phyloP scores from a whole-genome alignment of 2,797 vertebrate species.

The Myioborus melanocephalus region DNA sequence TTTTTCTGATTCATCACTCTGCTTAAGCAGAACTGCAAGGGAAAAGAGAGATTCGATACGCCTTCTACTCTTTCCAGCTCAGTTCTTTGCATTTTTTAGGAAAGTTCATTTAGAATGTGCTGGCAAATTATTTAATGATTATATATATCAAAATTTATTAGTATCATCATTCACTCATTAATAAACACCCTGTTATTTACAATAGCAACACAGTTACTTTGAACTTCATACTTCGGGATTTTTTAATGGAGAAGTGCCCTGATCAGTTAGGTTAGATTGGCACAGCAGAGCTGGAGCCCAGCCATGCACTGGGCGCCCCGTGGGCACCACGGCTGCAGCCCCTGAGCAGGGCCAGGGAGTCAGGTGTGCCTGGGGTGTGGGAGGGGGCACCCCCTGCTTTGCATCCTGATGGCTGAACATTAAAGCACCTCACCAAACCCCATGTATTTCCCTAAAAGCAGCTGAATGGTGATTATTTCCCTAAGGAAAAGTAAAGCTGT shows the following conservation, averaged over 20 bases:
- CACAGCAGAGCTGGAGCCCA: not conserved
- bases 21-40: not conserved
- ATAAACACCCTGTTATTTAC: not conserved
- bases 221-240: not conserved
- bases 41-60: not conserved
- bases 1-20: not conserved
- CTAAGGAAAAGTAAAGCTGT: not conserved
- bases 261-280: not conserved
- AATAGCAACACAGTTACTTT: not conserved
- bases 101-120: not conserved
- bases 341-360: not conserved
- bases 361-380: not conserved
- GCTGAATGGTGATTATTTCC: not conserved
- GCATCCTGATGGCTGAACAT: rapidly evolving
- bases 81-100: not conserved
- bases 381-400: not conserved
- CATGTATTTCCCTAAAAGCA: rapidly evolving
- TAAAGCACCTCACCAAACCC: not conserved
- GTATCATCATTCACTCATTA: not conserved
- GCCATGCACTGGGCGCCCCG: not conserved
- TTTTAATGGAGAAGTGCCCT: not conserved
- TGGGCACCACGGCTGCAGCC: not conserved
- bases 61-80: not conserved
- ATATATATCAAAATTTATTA: not conserved
- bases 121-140: not conserved